Base-by-base conservation (phyloP, 1,140 invertebrate species). In the Chironomus tepperi region DNA sequence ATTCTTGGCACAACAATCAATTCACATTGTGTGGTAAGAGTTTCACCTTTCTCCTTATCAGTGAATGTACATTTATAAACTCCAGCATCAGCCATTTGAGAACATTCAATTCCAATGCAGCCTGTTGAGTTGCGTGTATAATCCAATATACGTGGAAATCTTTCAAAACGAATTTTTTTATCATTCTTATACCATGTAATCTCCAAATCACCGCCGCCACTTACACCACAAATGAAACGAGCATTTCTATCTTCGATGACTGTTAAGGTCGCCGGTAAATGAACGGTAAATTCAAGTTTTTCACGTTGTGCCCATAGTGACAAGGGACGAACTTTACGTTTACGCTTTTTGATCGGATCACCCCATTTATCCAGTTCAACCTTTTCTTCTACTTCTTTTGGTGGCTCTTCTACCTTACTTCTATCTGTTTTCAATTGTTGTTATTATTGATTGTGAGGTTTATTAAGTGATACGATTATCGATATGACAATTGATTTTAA, bases 251-350 rank as follows among this genome's bases (percentile, higher is more conserved):
- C 65, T 21, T 70, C 65, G 18, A 70, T 70, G 7, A 70, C 65
- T 70, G 65, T 70, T 10, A 18, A 18, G 3, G 65, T 70, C 8
- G 12, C n/a, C 15, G 16, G 65, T 16, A 70, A 19, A 19, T 70
- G 65, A 8, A 70, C 65, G 2, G 65, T 70, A 1, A 19, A 70
- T 70, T 70, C 65, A 19, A 70, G 18, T 7, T 70, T 70, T 70
- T 70, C 65, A 19, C 65, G 65, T 70, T 70, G 65, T 21, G 65
- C 65, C 65, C 65, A 70, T 18, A 70, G 10, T 70, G 65, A 70
- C 16, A 70, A 19, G 2, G 65, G 65, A 70, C 65, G 65, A 15
- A 70, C 65, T 12, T 70, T 70, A 9, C 65, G 65, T 70, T 70
- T 70, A 9, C 18, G n/a, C 65, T 70, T 70, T 10, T 70, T 70